phyloP scores from a whole-genome alignment of 2,113 vertebrate genomes.

The Gymnarchus niloticus region DNA sequence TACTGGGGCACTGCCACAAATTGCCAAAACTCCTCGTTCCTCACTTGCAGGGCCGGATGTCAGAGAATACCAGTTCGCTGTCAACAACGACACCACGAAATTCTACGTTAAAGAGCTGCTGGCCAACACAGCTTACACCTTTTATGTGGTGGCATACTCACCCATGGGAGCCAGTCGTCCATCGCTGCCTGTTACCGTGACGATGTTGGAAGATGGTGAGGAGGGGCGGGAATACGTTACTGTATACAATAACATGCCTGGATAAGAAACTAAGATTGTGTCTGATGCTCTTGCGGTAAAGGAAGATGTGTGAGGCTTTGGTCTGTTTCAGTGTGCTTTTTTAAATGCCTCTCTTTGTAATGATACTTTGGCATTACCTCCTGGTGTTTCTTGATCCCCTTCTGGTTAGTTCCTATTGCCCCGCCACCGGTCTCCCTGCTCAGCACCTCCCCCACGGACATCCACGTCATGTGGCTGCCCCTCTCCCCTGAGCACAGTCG shows the following conservation, averaged over 20 bases:
- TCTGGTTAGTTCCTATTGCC: conserved; percentile 73
- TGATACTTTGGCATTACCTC: conserved; percentile 4
- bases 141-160: conserved; percentile 93
- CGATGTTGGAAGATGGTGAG: conserved; percentile 89
- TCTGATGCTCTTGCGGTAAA: not conserved
- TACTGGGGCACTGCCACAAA: not conserved
- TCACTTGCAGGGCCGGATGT: conserved; percentile 65
- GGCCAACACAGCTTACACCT: conserved; percentile 84
- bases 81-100: conserved; percentile 95
- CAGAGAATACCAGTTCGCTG: conserved; percentile 91
- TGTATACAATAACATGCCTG: not conserved
- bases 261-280: not conserved
- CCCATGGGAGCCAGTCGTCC: conserved; percentile 86
- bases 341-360: not conserved
- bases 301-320: not conserved
- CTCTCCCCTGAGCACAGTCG: conserved; percentile 76
- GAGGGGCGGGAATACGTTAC: not conserved
- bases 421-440: conserved; percentile 84
- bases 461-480: conserved; percentile 84
- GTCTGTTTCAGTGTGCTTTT: not conserved
- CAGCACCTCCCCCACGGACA: conserved; percentile 80
- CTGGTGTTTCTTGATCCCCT: not conserved
- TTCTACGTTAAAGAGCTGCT: conserved; percentile 85
- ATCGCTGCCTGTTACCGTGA: conserved; percentile 71
- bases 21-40: not conserved